phyloP scores from a whole-genome alignment of 2,888 invertebrate genomes.

The Marronus borbonicus region DNA sequence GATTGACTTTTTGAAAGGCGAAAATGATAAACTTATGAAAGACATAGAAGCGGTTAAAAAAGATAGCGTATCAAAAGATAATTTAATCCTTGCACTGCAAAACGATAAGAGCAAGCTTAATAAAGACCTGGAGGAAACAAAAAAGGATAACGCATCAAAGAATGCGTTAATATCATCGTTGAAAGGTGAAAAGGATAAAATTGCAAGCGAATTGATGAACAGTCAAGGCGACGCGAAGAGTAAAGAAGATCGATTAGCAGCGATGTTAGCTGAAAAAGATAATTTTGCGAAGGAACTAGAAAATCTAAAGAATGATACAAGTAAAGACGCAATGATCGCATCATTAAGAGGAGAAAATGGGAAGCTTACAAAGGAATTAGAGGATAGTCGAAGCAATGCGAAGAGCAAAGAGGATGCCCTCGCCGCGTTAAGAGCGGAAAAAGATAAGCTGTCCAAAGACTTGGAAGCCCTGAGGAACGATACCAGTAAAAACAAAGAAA shows the following conservation, averaged over 20 bases:
- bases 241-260: slow-evolving; percentile 22
- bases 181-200: slow-evolving; percentile 40
- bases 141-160: slow-evolving; percentile 16
- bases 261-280: slow-evolving; percentile 57
- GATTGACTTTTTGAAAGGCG: slow-evolving; percentile 43
- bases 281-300: slow-evolving; percentile 53
- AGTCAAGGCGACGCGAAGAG: slow-evolving; percentile 29
- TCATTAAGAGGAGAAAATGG: slow-evolving; percentile 48
- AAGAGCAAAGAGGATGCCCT: slow-evolving; percentile 29
- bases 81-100: slow-evolving; percentile 26
- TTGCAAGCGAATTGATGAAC: slow-evolving; percentile 30
- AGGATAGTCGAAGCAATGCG: slow-evolving; percentile 29
- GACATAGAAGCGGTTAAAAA: slow-evolving; percentile 40
- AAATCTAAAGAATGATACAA: slow-evolving; percentile 28
- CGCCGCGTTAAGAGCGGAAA: slow-evolving; percentile 54
- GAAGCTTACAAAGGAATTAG: slow-evolving; percentile 35
- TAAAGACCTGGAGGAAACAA: slow-evolving; percentile 21
- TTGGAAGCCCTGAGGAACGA: not conserved
- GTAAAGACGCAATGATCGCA: slow-evolving; percentile 33
- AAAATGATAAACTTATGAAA: slow-evolving; percentile 47
- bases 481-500: slow-evolving; percentile 1
- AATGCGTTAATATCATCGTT: slow-evolving; percentile 4
- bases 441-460: slow-evolving; percentile 53
- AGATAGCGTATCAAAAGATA: slow-evolving; percentile 24
- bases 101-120: slow-evolving; percentile 20